A percentile compares a stretch with the other conserved stretches of the same genome.
Evolutionary conservation across 2,797 vertebrate genomes (phyloP).

Genomic region (Hemitrygon akajei): DNA sequence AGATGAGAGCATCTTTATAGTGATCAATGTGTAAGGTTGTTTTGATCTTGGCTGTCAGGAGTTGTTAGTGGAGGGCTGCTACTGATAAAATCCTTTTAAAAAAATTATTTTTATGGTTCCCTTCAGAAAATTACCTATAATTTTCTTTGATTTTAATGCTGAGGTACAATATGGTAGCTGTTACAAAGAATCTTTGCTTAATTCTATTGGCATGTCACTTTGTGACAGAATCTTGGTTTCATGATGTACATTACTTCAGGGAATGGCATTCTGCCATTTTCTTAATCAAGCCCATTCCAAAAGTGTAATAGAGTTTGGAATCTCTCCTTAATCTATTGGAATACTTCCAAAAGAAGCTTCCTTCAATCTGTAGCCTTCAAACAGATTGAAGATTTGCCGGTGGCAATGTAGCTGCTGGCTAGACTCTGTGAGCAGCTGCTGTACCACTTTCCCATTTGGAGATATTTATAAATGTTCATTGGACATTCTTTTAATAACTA

Average conservation of each 20-base stretch:
- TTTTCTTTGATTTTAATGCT: slow-evolving; percentile 19
- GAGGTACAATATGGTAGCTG: background rate
- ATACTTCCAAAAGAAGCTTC: slow-evolving; percentile 13
- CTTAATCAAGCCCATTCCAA: background rate
- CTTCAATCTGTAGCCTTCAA: background rate
- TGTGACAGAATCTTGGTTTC: background rate
- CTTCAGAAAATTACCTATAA: background rate
- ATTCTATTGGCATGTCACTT: background rate
- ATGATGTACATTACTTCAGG: background rate
- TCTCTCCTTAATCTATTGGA: background rate
- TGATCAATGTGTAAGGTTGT: too few species aligned
- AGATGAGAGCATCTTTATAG: background rate
- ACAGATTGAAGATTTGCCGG: slow-evolving; percentile 19
- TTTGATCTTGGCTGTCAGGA: slow-evolving; percentile 4
- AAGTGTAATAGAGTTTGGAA: background rate
- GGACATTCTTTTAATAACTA: background rate
- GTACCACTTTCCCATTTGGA: background rate
- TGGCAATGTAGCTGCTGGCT: background rate
- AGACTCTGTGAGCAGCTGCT: background rate
- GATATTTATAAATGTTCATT: background rate
- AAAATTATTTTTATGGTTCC: background rate
- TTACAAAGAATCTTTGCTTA: background rate
- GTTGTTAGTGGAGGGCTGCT: background rate
- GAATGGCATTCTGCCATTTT: background rate
- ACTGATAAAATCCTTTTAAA: background rate